Evolutionary conservation across 2,888 invertebrate species (phyloP).

Genomic region (Pammene aurita): DNA sequence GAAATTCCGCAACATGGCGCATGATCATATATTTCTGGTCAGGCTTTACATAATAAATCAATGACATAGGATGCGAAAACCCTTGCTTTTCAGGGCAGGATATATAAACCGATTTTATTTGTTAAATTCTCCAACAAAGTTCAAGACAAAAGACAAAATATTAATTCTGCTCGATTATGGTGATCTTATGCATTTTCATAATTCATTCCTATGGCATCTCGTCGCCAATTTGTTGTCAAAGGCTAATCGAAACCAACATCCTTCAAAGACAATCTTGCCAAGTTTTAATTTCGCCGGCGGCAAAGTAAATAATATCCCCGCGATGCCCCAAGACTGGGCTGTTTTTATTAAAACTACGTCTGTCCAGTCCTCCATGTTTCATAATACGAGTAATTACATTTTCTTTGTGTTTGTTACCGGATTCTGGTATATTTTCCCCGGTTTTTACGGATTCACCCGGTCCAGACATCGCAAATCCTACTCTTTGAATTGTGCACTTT

Average conservation of each 20-base stretch:
- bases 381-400: constrained; percentile 58
- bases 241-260: constrained; percentile 18
- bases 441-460: constrained; percentile 32
- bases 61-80: too few relatives aligned
- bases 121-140: too few relatives aligned
- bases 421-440: constrained; percentile 27
- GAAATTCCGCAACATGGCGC: too few relatives aligned
- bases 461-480: constrained; percentile 1
- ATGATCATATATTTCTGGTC: too few relatives aligned
- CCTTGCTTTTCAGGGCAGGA: too few relatives aligned
- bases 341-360: constrained; percentile 51
- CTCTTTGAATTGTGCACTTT: constrained; percentile 13
- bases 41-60: too few relatives aligned
- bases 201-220: background rate
- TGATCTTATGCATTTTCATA: background rate
- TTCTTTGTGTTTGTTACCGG: constrained; percentile 51
- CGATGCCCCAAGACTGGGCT: constrained; percentile 6
- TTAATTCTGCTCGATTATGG: background rate
- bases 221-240: constrained; percentile 6
- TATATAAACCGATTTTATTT: too few relatives aligned
- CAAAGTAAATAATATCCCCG: constrained; percentile 34
- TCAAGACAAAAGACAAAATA: too few relatives aligned
- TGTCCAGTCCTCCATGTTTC: constrained; percentile 50
- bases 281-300: constrained; percentile 32
- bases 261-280: constrained; percentile 12